Conservation (phyloP, 1,140 invertebrate species). For the Leptinotarsa defecta region DNA sequence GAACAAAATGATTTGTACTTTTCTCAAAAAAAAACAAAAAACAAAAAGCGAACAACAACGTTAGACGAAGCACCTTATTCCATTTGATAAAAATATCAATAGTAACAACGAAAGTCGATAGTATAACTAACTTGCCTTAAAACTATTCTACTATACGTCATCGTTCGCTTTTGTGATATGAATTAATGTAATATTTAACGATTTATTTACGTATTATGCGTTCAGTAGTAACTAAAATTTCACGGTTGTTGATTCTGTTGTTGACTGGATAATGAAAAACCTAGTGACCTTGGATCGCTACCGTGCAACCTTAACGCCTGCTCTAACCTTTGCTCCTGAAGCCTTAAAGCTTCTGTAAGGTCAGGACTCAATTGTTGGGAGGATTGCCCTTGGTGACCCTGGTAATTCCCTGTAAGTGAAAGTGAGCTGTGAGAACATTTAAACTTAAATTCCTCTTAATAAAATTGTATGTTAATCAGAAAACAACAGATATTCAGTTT, state of each 20-base stretch:
- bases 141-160: not conserved
- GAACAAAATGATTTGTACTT: conserved; percentile 24
- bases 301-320: conserved; percentile 79
- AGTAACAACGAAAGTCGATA: not conserved
- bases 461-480: too few species aligned
- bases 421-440: conserved; percentile 24
- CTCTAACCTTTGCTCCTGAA: conserved; percentile 80
- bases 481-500: too few species aligned
- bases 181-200: not conserved
- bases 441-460: too few species aligned
- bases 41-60: conserved; percentile 4
- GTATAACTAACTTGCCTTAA: not conserved
- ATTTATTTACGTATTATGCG: conserved; percentile 35
- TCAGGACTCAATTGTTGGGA: conserved; percentile 64
- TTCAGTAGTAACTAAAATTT: conserved; percentile 67
- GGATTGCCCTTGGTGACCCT: conserved; percentile 54
- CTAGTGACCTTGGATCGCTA: conserved; percentile 67
- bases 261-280: conserved; percentile 65
- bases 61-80: conserved; percentile 22
- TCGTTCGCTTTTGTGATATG: not conserved
- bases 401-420: conserved; percentile 59
- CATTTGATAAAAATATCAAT: not conserved
- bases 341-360: conserved; percentile 71
- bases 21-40: conserved; percentile 4
- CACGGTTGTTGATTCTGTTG: conserved; percentile 63